These are phyloP conservation scores for Leucozona laternaria DNA, from an alignment of 2,888 invertebrate species.

Conservation along the genomic window DNA sequence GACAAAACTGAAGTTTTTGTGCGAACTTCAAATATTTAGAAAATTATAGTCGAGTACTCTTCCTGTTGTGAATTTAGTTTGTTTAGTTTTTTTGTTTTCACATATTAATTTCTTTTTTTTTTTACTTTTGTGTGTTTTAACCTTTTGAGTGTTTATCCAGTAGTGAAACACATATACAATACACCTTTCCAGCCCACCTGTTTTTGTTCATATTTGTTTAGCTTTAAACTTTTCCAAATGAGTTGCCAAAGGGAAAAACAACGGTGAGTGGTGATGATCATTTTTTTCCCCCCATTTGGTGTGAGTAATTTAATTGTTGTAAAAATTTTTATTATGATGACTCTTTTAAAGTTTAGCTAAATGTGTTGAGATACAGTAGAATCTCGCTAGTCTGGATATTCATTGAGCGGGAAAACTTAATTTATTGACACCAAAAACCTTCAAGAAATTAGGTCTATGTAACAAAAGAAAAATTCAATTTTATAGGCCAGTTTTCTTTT, in stretches of 20 bases:
- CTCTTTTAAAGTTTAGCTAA: no score
- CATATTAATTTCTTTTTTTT: no score
- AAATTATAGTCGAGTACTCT: conserved; percentile 43
- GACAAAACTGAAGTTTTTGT: conserved; percentile 36
- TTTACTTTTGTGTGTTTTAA: conserved; percentile 50
- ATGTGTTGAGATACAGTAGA: no score
- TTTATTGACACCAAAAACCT: no score
- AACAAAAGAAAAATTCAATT: no score
- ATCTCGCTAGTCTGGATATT: no score
- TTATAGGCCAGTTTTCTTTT: no score
- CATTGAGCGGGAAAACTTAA: no score
- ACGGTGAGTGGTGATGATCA: neutral
- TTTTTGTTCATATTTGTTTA: conserved; percentile 31
- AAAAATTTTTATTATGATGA: neutral
- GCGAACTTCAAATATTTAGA: conserved; percentile 55
- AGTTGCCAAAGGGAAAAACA: conserved; percentile 17
- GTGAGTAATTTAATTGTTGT: neutral
- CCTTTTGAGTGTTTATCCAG: conserved; percentile 57
- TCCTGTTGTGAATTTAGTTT: conserved; percentile 13
- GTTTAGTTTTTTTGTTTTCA: neutral
- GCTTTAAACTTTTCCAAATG: conserved; percentile 44
- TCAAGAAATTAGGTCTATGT: no score
- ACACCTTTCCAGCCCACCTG: conserved; percentile 20
- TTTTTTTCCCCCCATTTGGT: neutral
- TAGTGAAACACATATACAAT: conserved; percentile 34